These are phyloP conservation scores for Phymorhynchus buccinoides DNA, from an alignment of 1,140 invertebrate species.

Conservation along the genomic window DNA sequence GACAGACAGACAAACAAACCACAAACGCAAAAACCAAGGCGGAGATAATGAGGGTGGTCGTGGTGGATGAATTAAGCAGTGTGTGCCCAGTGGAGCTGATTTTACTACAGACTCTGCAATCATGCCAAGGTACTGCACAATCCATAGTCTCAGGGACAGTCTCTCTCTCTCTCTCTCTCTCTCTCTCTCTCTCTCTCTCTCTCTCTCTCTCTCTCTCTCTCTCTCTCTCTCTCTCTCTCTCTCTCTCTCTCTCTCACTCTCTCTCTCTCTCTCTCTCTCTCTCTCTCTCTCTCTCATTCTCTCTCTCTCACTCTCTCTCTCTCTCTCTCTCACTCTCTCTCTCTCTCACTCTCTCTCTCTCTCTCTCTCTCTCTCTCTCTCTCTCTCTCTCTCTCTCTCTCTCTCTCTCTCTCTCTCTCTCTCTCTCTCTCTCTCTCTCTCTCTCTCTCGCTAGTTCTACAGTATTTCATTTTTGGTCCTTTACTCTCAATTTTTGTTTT, in stretches of 20 bases:
- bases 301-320: conserved; percentile 4
- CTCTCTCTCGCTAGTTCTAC: too few relatives aligned
- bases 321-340: conserved; percentile 6
- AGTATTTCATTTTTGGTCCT: neutral
- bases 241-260: too few relatives aligned
- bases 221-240: too few relatives aligned
- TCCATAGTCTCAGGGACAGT: neutral
- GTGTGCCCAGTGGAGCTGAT: too few relatives aligned
- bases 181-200: conserved; percentile 21
- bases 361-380: conserved; percentile 8
- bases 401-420: neutral
- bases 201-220: too few relatives aligned
- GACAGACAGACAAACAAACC: too few relatives aligned
- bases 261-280: conserved; percentile 35
- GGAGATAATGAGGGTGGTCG: too few relatives aligned
- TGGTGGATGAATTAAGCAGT: too few relatives aligned
- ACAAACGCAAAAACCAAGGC: too few relatives aligned
- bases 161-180: neutral
- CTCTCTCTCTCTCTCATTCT: conserved; percentile 25
- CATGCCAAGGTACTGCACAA: too few relatives aligned
- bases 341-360: conserved; percentile 26
- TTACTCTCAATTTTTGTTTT: neutral
- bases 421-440: neutral
- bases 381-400: neutral
- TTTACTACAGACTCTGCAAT: too few relatives aligned